Conservation (phyloP, 2,113 vertebrate genomes). For the Nycticebus coucang region DNA sequence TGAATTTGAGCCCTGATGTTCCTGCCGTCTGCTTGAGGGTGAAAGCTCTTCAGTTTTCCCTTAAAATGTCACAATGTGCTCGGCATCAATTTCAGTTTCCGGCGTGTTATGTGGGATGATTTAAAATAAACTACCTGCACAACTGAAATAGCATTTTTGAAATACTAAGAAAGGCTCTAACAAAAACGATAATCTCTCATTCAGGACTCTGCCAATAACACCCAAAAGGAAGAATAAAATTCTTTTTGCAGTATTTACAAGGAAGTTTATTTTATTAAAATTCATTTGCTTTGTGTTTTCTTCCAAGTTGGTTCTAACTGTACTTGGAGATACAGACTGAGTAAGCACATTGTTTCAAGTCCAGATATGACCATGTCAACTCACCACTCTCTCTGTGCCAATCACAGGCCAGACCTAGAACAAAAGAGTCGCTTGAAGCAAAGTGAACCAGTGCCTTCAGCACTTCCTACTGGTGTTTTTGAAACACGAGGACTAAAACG, state of each 20-base stretch:
- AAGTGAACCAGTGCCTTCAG: not conserved
- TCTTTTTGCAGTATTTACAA: not conserved
- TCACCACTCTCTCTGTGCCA: not conserved
- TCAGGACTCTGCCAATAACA: not conserved
- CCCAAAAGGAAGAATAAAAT: not conserved
- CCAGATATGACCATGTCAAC: not conserved
- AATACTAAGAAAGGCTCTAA: not conserved
- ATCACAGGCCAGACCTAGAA: not conserved
- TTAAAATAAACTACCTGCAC: not conserved
- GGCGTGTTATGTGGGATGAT: not conserved
- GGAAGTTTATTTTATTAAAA: not conserved
- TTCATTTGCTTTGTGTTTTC: not conserved
- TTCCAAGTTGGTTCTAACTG: not conserved
- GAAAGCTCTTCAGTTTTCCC: too few species aligned
- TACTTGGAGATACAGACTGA: not conserved
- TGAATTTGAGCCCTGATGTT: not conserved
- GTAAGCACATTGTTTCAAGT: not conserved
- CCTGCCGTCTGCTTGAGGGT: not conserved
- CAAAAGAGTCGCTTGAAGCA: not conserved
- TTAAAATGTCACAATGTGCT: not conserved
- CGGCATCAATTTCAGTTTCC: not conserved
- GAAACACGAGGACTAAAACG: not conserved
- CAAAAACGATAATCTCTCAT: not conserved
- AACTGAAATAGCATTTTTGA: not conserved
- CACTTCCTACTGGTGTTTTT: not conserved